A percentile compares a stretch with the other conserved stretches of the same genome.
Evolutionary conservation across 2,113 vertebrate species (phyloP).

Genomic region (Scopus umbretta): DNA sequence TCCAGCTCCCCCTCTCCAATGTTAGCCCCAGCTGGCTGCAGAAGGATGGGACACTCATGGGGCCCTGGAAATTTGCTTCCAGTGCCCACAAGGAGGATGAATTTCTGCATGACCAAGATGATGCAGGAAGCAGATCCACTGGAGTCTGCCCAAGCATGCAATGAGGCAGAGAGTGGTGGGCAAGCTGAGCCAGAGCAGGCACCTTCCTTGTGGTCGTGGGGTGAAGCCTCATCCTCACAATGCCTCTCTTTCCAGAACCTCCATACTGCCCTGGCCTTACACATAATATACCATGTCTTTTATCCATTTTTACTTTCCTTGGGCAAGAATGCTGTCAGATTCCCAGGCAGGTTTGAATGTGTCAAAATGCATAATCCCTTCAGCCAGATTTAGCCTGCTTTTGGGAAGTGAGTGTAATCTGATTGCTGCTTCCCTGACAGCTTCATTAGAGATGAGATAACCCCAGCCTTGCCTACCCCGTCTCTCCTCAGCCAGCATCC

Average conservation of each 20-base stretch:
- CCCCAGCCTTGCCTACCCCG: background rate
- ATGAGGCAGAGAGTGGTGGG: background rate
- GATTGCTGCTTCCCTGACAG: slow-evolving; percentile 25
- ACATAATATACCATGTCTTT: background rate
- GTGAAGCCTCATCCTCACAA: background rate
- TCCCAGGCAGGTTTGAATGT: slow-evolving; percentile 27
- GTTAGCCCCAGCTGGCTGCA: background rate
- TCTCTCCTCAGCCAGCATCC: background rate
- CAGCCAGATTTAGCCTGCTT: slow-evolving; percentile 38
- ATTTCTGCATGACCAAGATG: background rate
- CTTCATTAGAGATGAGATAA: slow-evolving; percentile 35
- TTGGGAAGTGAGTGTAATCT: background rate
- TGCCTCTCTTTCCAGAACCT: background rate
- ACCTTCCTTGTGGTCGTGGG: background rate
- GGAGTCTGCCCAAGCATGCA: fast-evolving
- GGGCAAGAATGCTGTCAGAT: slow-evolving; percentile 16
- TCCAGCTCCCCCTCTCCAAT: background rate
- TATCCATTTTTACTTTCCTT: background rate
- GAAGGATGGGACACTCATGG: background rate
- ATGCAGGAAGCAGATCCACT: background rate
- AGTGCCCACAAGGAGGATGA: background rate
- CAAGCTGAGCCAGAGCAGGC: background rate
- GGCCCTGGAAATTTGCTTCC: background rate
- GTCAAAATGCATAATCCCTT: slow-evolving; percentile 37
- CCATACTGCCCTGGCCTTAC: background rate